phyloP scores from a whole-genome alignment of 2,113 vertebrate species.

The Actenoides lindsayi region DNA sequence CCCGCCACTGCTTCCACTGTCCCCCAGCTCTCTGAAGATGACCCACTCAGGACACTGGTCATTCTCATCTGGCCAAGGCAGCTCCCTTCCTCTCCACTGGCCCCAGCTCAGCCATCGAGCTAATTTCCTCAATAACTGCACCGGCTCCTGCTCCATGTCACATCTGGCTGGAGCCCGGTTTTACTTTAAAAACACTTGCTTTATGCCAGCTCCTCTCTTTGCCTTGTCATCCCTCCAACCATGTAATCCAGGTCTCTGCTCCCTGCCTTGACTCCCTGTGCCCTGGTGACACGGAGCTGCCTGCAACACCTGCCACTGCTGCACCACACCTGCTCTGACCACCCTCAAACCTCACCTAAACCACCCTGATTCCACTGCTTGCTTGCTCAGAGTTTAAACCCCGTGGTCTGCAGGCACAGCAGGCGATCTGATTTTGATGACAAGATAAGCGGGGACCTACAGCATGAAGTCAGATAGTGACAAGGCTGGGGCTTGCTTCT shows the following conservation, averaged over 20 bases:
- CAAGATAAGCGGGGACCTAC: conserved; percentile 8
- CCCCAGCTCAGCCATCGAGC: rapidly evolving
- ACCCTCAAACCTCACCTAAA: not conserved
- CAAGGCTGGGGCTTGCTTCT: conserved; percentile 39
- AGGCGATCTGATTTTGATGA: conserved; percentile 6
- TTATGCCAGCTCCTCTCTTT: not conserved
- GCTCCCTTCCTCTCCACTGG: not conserved
- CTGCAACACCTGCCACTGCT: not conserved
- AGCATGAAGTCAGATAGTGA: not conserved
- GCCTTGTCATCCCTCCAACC: not conserved
- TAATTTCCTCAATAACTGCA: not conserved
- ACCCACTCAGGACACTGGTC: not conserved
- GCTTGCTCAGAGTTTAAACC: not conserved
- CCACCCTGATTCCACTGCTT: rapidly evolving
- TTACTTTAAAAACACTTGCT: not conserved
- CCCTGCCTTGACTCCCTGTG: not conserved
- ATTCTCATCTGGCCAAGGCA: not conserved
- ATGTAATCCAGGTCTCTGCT: rapidly evolving
- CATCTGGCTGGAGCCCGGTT: not conserved
- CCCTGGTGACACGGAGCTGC: rapidly evolving
- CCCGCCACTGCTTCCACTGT: rapidly evolving
- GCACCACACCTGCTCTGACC: not conserved
- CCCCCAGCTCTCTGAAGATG: not conserved
- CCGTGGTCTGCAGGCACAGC: not conserved
- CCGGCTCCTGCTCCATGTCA: rapidly evolving